Evolutionary conservation across 2,888 invertebrate species (phyloP), one percentile per base, ranked within the genome.

Genomic region (Acrobasis repandana): DNA sequence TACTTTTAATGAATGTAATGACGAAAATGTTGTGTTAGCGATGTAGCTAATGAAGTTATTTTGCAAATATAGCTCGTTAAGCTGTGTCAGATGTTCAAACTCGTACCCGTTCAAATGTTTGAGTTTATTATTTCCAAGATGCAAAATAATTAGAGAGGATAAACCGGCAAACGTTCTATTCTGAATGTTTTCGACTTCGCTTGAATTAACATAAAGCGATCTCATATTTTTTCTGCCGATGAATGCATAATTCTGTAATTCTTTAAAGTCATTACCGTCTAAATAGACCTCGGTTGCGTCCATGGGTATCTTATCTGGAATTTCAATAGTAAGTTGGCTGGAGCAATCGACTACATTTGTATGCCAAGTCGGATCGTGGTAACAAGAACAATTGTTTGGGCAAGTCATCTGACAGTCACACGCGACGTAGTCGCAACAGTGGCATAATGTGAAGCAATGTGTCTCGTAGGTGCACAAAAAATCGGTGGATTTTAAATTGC

Each of bases 391-490:
- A 82, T 97, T 97, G 74, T 95, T 94, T 9, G 98, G 98, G 78
- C 98, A 98, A 65, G 97, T 97, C 96, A 98, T 97, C 92, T 98
- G 97, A 89, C 98, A 98, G 88, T 98, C 98, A 82, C 98, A 98
- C 48, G 97, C 97, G 78, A 97, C 97, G 83, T 97, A 98, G 82
- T 98, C 98, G 84, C 98, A 98, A 84, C 98, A 98, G 77, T 97
- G 97, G 83, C 98, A 98, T 38, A 97, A 93, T 36, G 98, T 96
- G 76, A 98, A 98, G 86, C 98, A 98, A 85, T 98, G 97, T 8
- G 96, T 95, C 79, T 97, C 96, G 86, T 98, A 98, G 63, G 95
- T 95, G 85, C 98, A 98, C 67, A 98, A 93, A 84, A 98, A 98
- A 81, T 98, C 97, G 47, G 96, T 95, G 28, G 96, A 94, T 72